Base-by-base conservation (phyloP, 2,888 invertebrate species). In the Netelia inedita region DNA sequence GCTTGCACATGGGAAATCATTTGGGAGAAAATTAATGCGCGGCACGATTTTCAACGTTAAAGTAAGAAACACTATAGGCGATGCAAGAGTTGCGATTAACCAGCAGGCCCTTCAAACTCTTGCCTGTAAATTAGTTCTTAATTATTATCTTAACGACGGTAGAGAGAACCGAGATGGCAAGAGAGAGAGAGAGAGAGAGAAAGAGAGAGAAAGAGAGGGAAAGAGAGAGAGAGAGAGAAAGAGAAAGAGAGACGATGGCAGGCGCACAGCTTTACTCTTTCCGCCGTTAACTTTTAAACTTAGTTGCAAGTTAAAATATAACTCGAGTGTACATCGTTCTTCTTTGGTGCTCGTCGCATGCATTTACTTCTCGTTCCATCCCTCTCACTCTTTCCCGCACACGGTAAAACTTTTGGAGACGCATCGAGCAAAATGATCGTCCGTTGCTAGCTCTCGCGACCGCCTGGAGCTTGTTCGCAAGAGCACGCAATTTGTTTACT, bases 241-340 rank as follows among this genome's bases (percentile, higher is more conserved):
- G 53, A 10, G 68, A 68, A 74, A 65, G 82, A 80, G 71, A 63
- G 83, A 82, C 46, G 61, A 71, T 68, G 66, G 63, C 59, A 71
- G 66, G 87, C 66, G 79, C 71, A 75, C 69, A 75, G 74, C 71
- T 75, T 79, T 43, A 73, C 82, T 59, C 53, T 43, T 72, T n/a
- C 61, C 80, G 69, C 61, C 76, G 86, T 90, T 89, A 91, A 91
- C 91, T 91, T 91, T 90, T 90, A 90, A 91, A 91, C 91, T 79
- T 90, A 89, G 89, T 90, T 91, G 90, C 91, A 89, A 91, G 91
- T 91, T 91, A 90, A 91, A 91, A 91, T 91, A 90, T 90, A 91
- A 90, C 89, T 90, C 88, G 86, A 85, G 86, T 84, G 68, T 85
- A 71, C 80, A 78, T 80, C 72, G 72, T 80, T 74, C 61, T 78